A percentile compares a stretch with the other conserved stretches of the same genome.
Conservation (phyloP, 2,888 invertebrate genomes). For the Helleia helle region DNA sequence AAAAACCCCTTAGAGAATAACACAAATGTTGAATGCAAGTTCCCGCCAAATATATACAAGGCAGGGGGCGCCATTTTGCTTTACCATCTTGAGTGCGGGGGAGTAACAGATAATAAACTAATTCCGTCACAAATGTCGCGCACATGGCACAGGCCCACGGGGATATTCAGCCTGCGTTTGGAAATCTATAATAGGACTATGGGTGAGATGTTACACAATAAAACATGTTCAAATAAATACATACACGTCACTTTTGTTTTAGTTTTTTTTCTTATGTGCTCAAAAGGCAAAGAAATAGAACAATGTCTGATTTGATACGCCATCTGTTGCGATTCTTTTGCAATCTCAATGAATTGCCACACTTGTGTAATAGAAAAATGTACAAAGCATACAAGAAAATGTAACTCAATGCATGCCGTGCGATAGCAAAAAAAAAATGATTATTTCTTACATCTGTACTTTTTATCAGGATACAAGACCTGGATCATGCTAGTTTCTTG, state of each 20-base stretch:
- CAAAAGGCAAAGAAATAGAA: neutral
- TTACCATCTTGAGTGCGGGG: conserved; percentile 29
- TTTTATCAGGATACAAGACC: neutral
- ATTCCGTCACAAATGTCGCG: conserved; percentile 35
- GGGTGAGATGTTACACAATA: neutral
- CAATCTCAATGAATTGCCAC: no score
- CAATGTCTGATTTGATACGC: no score
- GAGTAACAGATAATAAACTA: conserved; percentile 27
- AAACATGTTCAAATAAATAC: neutral
- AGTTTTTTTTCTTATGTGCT: neutral
- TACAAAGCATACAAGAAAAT: no score
- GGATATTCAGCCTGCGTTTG: conserved; percentile 27
- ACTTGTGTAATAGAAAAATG: no score
- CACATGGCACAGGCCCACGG: conserved; percentile 46
- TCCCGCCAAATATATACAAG: conserved; percentile 33
- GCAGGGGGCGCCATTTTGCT: conserved; percentile 23
- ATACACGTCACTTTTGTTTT: conserved; percentile 2
- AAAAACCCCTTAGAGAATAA: neutral
- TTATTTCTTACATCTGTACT: no score
- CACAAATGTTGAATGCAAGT: conserved; percentile 13
- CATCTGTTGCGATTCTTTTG: no score
- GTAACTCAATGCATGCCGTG: no score
- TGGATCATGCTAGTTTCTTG: conserved; percentile 7
- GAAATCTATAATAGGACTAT: conserved; percentile 1
- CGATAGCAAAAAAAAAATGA: no score